Evolutionary conservation across 2,888 invertebrate genomes (phyloP), one percentile per base, ranked within the genome.

Genomic region (Eumerus sabulonum): DNA sequence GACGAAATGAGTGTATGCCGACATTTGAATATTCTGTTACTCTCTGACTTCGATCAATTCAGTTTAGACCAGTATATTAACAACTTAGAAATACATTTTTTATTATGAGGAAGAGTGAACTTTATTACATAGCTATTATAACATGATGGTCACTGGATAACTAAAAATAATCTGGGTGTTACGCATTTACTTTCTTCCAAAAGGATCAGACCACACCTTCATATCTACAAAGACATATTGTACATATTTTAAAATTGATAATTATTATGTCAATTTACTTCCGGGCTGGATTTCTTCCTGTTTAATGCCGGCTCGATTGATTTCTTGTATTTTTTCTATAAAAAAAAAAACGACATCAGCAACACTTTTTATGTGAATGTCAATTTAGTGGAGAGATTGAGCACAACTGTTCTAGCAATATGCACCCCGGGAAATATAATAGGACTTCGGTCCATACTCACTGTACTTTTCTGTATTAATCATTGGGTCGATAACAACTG

Each of bases 401-500:
- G 9, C 11, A 11, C 12, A 1, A 40, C 1, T 11, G 40, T 27
- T n/a, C 2, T 27, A 7, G 7, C 27, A 27, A 27, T 27, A 27
- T 27, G 7, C 27, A 27, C 7, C 7, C 27, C 3, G 27, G 27
- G 27, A 4, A 4, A 27, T 27, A 7, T 7, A 27, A 7, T 27
- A 7, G 27, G 27, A 27, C 7, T 27, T 7, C 2, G 2, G 27
- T 27, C 7, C 36, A 36, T 17, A 82, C 82, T 82, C 18, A 84
- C 84, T 87, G 57, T 92, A 93, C 84, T 92, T 90, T 0, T 92
- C 90, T 4, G 90, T 87, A 85, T 93, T 90, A 16, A 91, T 84
- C 90, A 93, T 92, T 1, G 93, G 93, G 81, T 91, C 90, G 77
- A 93, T 90, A 19, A 91, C 87, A 76, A 92, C 90, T 2, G 93